Evolutionary conservation across 2,888 invertebrate genomes (phyloP), one percentile per base, ranked within the genome.

Genomic region (Cryptophagus acutangulus): DNA sequence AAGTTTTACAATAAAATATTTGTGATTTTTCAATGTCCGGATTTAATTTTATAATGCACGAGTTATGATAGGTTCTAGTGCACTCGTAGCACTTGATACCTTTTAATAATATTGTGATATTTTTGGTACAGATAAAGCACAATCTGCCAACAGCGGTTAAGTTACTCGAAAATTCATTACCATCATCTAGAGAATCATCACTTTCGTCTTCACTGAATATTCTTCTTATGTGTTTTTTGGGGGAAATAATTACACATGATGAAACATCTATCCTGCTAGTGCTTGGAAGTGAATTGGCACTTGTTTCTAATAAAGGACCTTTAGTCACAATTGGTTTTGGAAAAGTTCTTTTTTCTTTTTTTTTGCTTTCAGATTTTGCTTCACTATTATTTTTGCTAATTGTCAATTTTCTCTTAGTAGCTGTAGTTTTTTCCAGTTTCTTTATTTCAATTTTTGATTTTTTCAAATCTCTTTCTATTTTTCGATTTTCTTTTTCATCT

Each of bases 401-500:
- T n/a, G n/a, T n/a, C n/a, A n/a, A n/a, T n/a, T n/a, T n/a, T n/a
- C n/a, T n/a, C 24, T 20, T 20, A n/a, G n/a, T 20, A 20, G 24
- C n/a, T n/a, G 24, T 20, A 6, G 6, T 20, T 20, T 6, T 20
- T n/a, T 20, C 24, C 24, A 20, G n/a, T n/a, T n/a, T n/a, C n/a
- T n/a, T n/a, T n/a, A n/a, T n/a, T n/a, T n/a, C n/a, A n/a, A n/a
- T n/a, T n/a, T n/a, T n/a, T n/a, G n/a, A 20, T 20, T 20, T 20
- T 16, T 36, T 2, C 18, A 36, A 14, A 36, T 36, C 5, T 37
- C 36, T 26, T 36, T 36, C 6, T 10, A 36, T 28, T 30, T 40
- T 36, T 28, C 36, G 40, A 33, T 18, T 36, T 40, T 36, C 40
- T n/a, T 20, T 20, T n/a, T 20, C n/a, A 8, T 20, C 24, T n/a